phyloP scores from a whole-genome alignment of 2,113 vertebrate species.

The Phaethornis superciliosus region DNA sequence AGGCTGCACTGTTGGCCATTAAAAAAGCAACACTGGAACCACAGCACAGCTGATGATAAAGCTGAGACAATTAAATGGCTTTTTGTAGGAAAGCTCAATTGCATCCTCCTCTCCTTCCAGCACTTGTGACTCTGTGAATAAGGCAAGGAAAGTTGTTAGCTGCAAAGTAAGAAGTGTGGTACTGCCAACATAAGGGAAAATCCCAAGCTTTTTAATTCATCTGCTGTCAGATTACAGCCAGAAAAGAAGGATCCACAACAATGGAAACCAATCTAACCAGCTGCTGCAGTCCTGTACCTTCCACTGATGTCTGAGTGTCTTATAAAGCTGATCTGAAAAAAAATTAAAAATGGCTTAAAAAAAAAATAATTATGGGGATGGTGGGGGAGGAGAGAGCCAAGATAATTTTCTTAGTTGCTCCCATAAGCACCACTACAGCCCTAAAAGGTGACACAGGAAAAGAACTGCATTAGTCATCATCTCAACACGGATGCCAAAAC shows the following conservation, averaged over 20 bases:
- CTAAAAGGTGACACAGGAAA: background rate
- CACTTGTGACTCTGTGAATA: background rate
- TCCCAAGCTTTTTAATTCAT: background rate
- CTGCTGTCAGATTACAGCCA: background rate
- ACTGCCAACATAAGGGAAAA: background rate
- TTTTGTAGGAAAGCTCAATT: background rate
- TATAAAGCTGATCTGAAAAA: background rate
- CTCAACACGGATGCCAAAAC: background rate
- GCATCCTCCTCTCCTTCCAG: background rate
- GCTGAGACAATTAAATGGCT: background rate
- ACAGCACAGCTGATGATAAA: background rate
- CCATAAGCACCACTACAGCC: background rate
- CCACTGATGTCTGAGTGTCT: background rate
- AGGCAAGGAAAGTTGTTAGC: background rate
- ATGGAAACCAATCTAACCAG: background rate
- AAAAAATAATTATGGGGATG: no score
- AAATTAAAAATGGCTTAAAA: background rate
- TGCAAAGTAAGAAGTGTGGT: background rate
- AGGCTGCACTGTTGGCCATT: background rate
- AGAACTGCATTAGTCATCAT: background rate
- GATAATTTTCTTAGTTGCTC: background rate
- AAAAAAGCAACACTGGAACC: background rate
- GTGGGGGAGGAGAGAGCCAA: rapidly evolving
- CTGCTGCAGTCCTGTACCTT: background rate
- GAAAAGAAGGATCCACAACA: background rate